Conservation (phyloP, 2,797 vertebrate genomes). For the Notolabrus celidotus region DNA sequence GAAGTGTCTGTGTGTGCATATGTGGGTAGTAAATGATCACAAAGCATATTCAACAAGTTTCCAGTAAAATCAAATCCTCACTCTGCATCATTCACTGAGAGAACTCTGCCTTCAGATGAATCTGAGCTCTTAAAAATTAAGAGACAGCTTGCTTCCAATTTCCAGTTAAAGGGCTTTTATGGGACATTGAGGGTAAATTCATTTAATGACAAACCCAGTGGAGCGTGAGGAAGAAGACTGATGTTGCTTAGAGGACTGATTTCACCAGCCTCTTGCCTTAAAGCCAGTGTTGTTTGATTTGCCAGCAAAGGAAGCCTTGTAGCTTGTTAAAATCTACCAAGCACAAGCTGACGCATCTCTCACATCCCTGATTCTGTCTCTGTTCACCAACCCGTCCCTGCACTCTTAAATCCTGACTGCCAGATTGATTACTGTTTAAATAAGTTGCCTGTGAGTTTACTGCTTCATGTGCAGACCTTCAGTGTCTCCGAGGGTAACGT, state of each 20-base stretch:
- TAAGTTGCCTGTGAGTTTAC: constrained; percentile 21
- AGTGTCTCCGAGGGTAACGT: constrained; percentile 32
- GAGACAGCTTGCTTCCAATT: constrained; percentile 17
- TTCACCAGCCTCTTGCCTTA: constrained; percentile 26
- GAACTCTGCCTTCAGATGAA: constrained; percentile 5
- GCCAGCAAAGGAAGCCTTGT: constrained; percentile 6
- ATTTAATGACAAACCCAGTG: constrained; percentile 17
- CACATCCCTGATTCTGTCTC: background rate
- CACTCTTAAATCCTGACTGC: background rate
- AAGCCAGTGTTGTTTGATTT: constrained; percentile 6
- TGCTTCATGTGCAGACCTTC: constrained; percentile 13
- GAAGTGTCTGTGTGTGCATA: background rate
- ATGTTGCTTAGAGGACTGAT: constrained; percentile 12
- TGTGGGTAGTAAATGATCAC: background rate
- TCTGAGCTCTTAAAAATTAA: constrained; percentile 27
- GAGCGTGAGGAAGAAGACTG: background rate
- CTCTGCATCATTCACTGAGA: too few relatives aligned
- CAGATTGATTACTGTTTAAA: constrained; percentile 26
- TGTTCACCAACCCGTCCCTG: constrained; percentile 2
- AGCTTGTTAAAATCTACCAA: constrained; percentile 22
- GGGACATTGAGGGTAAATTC: constrained; percentile 24
- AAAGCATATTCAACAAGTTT: background rate
- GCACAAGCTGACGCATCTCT: constrained; percentile 20
- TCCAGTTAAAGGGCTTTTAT: constrained; percentile 36
- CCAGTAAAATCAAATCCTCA: too few relatives aligned